Evolutionary conservation across 2,797 vertebrate species (phyloP).

Genomic region (Megaceryle alcyon): DNA sequence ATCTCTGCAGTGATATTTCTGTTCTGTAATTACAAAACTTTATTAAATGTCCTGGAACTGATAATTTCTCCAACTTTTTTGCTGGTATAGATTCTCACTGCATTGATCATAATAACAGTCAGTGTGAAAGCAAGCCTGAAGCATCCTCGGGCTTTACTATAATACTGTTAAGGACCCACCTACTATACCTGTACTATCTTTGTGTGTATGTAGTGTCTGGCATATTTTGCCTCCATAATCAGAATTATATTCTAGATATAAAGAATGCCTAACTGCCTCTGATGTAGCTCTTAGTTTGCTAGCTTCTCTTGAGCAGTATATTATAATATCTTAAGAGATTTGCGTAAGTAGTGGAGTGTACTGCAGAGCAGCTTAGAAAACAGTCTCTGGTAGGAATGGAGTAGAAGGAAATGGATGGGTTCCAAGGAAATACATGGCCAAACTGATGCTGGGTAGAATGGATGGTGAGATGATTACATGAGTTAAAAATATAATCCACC

Average conservation of each 20-base stretch:
- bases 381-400: not conserved
- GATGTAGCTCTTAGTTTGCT: not conserved
- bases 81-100: not conserved
- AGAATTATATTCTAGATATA: not conserved
- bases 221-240: not conserved
- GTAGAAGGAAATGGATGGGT: not conserved
- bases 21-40: not conserved
- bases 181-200: not conserved
- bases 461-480: not conserved
- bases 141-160: not conserved
- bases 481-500: conserved; percentile 14
- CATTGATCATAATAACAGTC: not conserved
- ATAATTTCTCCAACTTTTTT: not conserved
- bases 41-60: not conserved
- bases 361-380: conserved; percentile 7
- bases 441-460: not conserved
- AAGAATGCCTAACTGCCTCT: not conserved
- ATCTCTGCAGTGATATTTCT: not conserved
- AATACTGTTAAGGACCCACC: not conserved
- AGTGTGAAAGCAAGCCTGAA: not conserved
- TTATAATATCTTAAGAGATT: not conserved
- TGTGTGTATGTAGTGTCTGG: not conserved
- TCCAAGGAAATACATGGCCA: not conserved
- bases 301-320: not conserved
- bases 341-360: not conserved